Evolutionary conservation across 2,888 invertebrate species (phyloP).

Genomic region (Cataglyphis rosenhaueri): DNA sequence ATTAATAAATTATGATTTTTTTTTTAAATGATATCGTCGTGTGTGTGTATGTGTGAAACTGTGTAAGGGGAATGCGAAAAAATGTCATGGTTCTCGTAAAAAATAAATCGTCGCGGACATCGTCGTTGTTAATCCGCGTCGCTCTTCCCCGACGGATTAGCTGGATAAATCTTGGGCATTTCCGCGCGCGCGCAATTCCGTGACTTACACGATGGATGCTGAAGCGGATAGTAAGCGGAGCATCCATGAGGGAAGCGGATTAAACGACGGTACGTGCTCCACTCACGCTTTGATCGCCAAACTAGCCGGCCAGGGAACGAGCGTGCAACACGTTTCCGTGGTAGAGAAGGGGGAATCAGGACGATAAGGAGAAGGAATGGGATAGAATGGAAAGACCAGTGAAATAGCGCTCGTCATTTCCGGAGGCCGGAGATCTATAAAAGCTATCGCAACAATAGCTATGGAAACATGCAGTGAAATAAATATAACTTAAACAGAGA

Average conservation of each 20-base stretch:
- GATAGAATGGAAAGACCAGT: background rate
- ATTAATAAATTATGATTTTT: background rate
- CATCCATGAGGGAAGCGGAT: slow-evolving; percentile 47
- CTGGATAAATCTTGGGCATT: slow-evolving; percentile 39
- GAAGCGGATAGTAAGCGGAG: slow-evolving; percentile 35
- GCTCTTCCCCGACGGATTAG: slow-evolving; percentile 27
- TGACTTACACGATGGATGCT: slow-evolving; percentile 41
- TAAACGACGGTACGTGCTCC: slow-evolving; percentile 56
- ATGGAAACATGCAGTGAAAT: slow-evolving; percentile 11
- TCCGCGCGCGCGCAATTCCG: slow-evolving; percentile 27
- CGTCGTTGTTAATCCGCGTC: slow-evolving; percentile 22
- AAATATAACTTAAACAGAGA: background rate
- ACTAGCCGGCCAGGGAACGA: slow-evolving; percentile 30
- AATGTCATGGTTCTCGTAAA: slow-evolving; percentile 10
- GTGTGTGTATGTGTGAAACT: too few relatives aligned
- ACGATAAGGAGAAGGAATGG: background rate
- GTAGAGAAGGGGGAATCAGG: background rate
- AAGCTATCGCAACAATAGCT: slow-evolving; percentile 1
- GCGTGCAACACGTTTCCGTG: slow-evolving; percentile 21
- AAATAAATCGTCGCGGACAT: slow-evolving; percentile 17
- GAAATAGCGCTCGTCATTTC: slow-evolving; percentile 11
- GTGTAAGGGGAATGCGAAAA: background rate
- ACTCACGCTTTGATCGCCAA: slow-evolving; percentile 37
- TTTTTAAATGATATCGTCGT: background rate
- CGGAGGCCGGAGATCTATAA: background rate